These are phyloP conservation scores for Grammomys surdaster DNA, from an alignment of 2,113 vertebrate species.

Conservation along the genomic window DNA sequence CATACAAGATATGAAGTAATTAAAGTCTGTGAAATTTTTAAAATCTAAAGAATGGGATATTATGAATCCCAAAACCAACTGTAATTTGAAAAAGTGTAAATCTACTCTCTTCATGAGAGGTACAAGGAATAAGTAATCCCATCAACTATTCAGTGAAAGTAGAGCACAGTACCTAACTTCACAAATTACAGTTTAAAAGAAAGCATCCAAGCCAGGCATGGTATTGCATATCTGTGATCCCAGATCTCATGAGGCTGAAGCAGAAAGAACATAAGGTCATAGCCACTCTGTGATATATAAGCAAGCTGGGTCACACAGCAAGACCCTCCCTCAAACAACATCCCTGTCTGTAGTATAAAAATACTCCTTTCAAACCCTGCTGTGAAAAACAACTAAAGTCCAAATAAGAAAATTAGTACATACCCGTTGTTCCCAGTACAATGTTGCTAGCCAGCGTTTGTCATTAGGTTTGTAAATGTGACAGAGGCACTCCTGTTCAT, in stretches of 20 bases:
- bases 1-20: conserved; percentile 27
- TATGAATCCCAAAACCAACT: not conserved
- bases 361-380: not conserved
- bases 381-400: not conserved
- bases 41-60: not conserved
- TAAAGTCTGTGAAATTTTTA: not conserved
- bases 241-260: not conserved
- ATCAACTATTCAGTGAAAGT: conserved; percentile 11
- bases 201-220: not conserved
- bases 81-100: conserved; percentile 14
- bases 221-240: not conserved
- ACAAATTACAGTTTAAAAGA: conserved; percentile 24
- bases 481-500: conserved; percentile 4
- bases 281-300: too few relatives aligned
- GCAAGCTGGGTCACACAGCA: not conserved
- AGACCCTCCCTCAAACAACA: not conserved
- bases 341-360: not conserved
- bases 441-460: not conserved
- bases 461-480: not conserved
- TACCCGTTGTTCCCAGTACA: not conserved
- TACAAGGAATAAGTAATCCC: not conserved
- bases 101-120: not conserved
- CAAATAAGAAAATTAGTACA: not conserved
- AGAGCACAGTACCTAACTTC: not conserved
- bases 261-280: not conserved